Evolutionary conservation across 2,113 vertebrate species (phyloP).

Genomic region (Bombycilla garrulus): DNA sequence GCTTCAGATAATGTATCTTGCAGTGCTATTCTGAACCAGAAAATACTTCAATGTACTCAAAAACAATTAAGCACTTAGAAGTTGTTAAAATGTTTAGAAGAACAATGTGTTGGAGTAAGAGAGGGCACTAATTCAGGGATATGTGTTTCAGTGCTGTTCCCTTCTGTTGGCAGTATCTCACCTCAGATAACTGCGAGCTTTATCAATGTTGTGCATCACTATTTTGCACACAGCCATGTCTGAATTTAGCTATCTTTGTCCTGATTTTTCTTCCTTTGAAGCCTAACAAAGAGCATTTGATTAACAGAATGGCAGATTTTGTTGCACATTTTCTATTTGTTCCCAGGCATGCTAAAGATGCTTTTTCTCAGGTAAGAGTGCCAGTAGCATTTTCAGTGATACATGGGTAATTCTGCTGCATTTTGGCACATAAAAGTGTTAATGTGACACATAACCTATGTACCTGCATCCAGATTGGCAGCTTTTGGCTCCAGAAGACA

Average conservation of each 20-base stretch:
- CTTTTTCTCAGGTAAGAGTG: constrained; percentile 68
- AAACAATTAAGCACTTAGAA: neutral
- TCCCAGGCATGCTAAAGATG: constrained; percentile 39
- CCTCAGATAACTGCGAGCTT: neutral
- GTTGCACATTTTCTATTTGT: constrained; percentile 53
- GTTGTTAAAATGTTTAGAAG: neutral
- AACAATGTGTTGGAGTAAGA: neutral
- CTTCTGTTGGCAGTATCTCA: neutral
- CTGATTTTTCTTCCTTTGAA: constrained; percentile 9
- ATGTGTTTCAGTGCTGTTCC: neutral
- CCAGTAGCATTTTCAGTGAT: neutral
- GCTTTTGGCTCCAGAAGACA: neutral
- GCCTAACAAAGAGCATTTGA: constrained; percentile 60
- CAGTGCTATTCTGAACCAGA: neutral
- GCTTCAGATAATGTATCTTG: neutral
- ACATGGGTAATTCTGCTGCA: neutral
- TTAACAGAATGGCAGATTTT: constrained; percentile 71
- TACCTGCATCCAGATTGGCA: neutral
- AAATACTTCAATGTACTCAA: neutral
- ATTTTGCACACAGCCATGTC: neutral
- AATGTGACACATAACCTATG: neutral
- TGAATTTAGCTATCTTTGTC: neutral
- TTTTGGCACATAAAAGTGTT: neutral
- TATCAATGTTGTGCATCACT: neutral
- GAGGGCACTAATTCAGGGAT: neutral